Evolutionary conservation across 2,888 invertebrate genomes (phyloP), one percentile per base, ranked within the genome.

Genomic region (Operophtera brumata): DNA sequence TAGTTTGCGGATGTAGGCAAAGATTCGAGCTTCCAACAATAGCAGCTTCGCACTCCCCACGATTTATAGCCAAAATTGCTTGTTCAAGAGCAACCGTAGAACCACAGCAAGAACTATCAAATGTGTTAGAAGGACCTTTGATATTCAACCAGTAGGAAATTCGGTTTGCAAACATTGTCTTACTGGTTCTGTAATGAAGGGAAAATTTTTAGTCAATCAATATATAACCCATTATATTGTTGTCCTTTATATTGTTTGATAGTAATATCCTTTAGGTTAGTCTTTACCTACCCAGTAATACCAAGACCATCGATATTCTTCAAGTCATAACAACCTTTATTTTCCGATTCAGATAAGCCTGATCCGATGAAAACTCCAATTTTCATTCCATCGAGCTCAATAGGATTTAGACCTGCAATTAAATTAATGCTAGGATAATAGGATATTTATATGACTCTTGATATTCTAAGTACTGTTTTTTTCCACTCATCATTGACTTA

Each of bases 281-380:
- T n/a, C n/a, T n/a, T n/a, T 8, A 26, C 26, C 1, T 57, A 66
- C 67, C 67, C 67, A 1, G 60, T 20, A 13, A 67, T 58, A 20
- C 61, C 64, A 11, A 66, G 59, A n/a, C 67, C 67, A 1, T 25
- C 39, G 32, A 14, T 61, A 9, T 40, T 41, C 12, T 8, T 41
- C 0, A 25, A 14, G 4, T 39, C 49, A 37, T 63, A 66, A 20
- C 65, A 62, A 71, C 90, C 84, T 1, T 84, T 86, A 47, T 91
- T 91, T 62, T 91, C 91, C 6, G 91, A 84, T 69, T 93, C 93
- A 2, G 92, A 91, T 45, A 86, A 86, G 62, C 91, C 90, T 47
- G 89, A 47, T 6, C 68, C 74, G 1, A 73, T 62, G 48, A 61
- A 77, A 2, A 75, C 75, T 0, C 70, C 91, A 6, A 92, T 91